Conservation (phyloP, 2,797 vertebrate species). For the Mus spretus region DNA sequence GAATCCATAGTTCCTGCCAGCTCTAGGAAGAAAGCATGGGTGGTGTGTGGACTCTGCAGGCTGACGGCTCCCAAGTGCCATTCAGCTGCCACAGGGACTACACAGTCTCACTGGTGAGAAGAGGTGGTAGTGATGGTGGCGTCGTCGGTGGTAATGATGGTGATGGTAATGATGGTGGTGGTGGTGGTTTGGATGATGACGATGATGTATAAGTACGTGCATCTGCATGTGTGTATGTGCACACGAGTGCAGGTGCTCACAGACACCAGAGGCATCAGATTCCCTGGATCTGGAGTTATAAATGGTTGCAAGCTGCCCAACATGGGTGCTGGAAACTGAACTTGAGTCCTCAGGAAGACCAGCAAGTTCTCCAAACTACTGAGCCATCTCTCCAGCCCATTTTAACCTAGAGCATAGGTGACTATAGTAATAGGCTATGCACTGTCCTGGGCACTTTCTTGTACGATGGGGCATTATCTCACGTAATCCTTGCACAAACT, state of each 20-base stretch:
- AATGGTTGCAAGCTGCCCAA: background rate
- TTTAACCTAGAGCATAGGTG: background rate
- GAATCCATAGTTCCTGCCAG: too few species aligned
- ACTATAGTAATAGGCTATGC: fast-evolving
- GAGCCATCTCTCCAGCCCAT: background rate
- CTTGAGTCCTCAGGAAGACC: background rate
- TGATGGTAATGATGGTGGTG: too few species aligned
- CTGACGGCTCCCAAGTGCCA: too few species aligned
- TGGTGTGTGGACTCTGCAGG: too few species aligned
- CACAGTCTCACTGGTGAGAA: too few species aligned
- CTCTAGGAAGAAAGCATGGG: too few species aligned
- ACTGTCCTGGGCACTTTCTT: background rate
- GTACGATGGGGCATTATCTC: background rate
- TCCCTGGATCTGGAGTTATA: background rate
- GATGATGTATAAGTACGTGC: background rate
- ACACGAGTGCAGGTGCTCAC: background rate
- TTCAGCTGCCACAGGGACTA: too few species aligned
- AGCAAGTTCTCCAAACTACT: background rate
- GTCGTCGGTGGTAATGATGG: too few species aligned
- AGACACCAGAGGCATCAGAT: background rate
- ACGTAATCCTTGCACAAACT: background rate
- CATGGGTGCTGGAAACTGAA: background rate
- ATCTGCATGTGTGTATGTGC: background rate
- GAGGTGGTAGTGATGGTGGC: too few species aligned
- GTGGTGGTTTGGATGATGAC: too few species aligned